Conservation (phyloP, 2,888 invertebrate species). For the Glyphotaelius pellucidus region DNA sequence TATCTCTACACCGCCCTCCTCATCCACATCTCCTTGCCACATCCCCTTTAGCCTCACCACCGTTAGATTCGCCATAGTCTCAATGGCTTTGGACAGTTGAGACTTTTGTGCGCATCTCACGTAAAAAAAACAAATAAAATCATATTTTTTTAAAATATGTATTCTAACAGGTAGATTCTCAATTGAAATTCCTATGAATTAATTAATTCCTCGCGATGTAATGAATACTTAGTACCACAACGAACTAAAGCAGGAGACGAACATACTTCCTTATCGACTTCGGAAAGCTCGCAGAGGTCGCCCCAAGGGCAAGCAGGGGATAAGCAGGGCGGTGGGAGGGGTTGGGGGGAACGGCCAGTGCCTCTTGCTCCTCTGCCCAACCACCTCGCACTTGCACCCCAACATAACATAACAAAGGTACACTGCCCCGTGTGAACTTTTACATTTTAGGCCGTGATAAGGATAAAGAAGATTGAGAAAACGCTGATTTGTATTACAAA, state of each 20-base stretch:
- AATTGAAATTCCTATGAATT: background rate
- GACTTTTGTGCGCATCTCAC: too few relatives aligned
- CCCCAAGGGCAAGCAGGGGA: slow-evolving; percentile 51
- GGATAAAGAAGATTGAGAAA: background rate
- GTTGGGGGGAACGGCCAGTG: slow-evolving; percentile 22
- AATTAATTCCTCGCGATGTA: background rate
- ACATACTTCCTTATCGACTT: slow-evolving; percentile 36
- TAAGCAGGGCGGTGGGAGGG: slow-evolving; percentile 15
- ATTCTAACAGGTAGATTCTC: background rate
- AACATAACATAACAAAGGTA: slow-evolving; percentile 46
- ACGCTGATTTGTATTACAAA: background rate
- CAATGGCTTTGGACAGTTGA: too few relatives aligned
- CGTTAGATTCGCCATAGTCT: too few relatives aligned
- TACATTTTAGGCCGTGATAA: background rate
- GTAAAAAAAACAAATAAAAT: background rate
- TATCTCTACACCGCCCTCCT: too few relatives aligned
- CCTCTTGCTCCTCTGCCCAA: slow-evolving; percentile 24
- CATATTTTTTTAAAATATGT: background rate
- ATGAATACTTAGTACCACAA: background rate
- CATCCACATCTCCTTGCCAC: too few relatives aligned
- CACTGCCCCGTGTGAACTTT: slow-evolving; percentile 41
- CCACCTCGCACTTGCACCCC: slow-evolving; percentile 5
- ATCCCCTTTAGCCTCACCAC: too few relatives aligned
- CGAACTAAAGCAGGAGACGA: background rate
- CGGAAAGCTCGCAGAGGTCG: slow-evolving; percentile 46